Evolutionary conservation across 2,888 invertebrate genomes (phyloP).

Genomic region (Leucophora obtusa): DNA sequence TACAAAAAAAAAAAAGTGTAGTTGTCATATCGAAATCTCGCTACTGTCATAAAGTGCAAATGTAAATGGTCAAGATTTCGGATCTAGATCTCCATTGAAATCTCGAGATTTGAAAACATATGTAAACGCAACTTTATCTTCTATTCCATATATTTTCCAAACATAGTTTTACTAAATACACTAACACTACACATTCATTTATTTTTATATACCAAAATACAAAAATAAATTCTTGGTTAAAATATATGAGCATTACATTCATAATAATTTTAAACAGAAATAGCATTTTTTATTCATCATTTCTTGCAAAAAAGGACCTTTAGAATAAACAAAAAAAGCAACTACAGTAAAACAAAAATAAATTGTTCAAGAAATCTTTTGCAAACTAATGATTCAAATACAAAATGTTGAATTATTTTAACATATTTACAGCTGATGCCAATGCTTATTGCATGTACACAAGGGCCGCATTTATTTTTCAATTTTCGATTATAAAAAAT

Average conservation of each 20-base stretch:
- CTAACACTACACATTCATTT: neutral
- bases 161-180: neutral
- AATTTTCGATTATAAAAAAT: too few relatives aligned
- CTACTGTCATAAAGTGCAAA: too few relatives aligned
- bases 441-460: conserved; percentile 10
- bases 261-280: conserved; percentile 31
- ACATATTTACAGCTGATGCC: conserved; percentile 56
- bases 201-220: neutral
- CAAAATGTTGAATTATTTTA: conserved; percentile 45
- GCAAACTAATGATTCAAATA: conserved; percentile 49
- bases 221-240: conserved; percentile 12
- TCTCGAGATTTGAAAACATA: too few relatives aligned
- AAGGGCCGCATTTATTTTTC: neutral
- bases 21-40: too few relatives aligned
- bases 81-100: too few relatives aligned
- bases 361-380: conserved; percentile 35
- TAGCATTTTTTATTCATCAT: conserved; percentile 1
- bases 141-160: neutral
- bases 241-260: conserved; percentile 28
- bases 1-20: too few relatives aligned
- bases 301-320: neutral
- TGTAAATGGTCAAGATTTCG: too few relatives aligned
- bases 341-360: conserved; percentile 17
- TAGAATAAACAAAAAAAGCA: neutral
- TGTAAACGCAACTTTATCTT: too few relatives aligned